Conservation (phyloP, 2,888 invertebrate species). For the Folsomia manolachei region DNA sequence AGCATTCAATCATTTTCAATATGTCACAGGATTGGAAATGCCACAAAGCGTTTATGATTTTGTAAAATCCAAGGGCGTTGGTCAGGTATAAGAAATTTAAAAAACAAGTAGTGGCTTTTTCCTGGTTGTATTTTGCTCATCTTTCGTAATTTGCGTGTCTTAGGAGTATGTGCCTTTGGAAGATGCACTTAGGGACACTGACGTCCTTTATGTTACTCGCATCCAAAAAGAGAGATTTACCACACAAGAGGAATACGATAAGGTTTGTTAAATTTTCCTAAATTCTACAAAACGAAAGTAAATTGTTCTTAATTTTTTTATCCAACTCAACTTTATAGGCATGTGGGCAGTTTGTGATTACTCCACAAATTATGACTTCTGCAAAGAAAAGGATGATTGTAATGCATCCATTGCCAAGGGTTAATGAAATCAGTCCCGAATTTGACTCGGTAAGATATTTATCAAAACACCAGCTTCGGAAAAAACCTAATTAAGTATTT, state of each 20-base stretch:
- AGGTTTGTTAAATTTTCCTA: constrained; percentile 62
- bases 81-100: constrained; percentile 60
- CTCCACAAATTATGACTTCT: constrained; percentile 90
- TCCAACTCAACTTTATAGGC: too few species aligned
- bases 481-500: too few species aligned
- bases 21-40: constrained; percentile 77
- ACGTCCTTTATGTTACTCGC: constrained; percentile 97
- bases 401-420: constrained; percentile 93
- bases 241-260: constrained; percentile 77
- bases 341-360: constrained; percentile 83
- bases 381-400: constrained; percentile 93
- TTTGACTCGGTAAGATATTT: too few species aligned
- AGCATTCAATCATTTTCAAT: constrained; percentile 21
- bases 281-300: not conserved
- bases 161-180: constrained; percentile 61
- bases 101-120: not conserved
- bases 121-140: too few species aligned
- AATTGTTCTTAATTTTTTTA: constrained; percentile 49
- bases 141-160: too few species aligned
- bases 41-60: constrained; percentile 79
- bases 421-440: constrained; percentile 90
- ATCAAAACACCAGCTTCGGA: too few species aligned
- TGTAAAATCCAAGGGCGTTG: constrained; percentile 72
- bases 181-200: constrained; percentile 84
- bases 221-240: constrained; percentile 92